Percentiles rank a stretch among this genome's conserved stretches.
These are phyloP conservation scores for Trachops cirrhosus DNA, from an alignment of 2,797 vertebrate genomes.

Conservation along the genomic window DNA sequence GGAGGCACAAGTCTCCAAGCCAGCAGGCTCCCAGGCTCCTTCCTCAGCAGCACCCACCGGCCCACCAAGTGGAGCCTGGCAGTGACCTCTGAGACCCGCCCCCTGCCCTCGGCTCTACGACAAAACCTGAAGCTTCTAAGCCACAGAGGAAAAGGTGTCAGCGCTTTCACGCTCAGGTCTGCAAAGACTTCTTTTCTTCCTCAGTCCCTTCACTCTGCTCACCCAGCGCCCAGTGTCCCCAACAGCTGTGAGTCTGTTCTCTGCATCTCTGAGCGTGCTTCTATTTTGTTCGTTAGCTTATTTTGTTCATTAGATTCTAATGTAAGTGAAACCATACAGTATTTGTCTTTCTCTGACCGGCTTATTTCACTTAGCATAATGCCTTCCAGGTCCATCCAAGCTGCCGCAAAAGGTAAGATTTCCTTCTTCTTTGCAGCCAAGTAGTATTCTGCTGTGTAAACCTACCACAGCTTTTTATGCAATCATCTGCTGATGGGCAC, in stretches of 20 bases:
- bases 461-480: background rate
- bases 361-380: background rate
- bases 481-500: background rate
- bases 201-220: background rate
- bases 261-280: background rate
- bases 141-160: background rate
- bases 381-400: background rate
- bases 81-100: background rate
- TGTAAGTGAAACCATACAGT: background rate
- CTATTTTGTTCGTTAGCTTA: background rate
- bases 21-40: accelerated
- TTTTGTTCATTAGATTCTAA: background rate
- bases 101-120: too few relatives aligned
- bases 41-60: background rate
- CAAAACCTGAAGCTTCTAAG: background rate
- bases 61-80: background rate
- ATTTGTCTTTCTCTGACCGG: background rate
- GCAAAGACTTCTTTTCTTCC: background rate
- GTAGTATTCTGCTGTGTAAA: background rate
- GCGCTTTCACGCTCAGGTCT: background rate
- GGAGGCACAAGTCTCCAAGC: conserved; percentile 38
- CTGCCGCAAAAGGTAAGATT: background rate
- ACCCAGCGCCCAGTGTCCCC: background rate
- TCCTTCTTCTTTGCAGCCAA: background rate
- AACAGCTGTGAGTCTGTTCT: background rate